phyloP scores from a whole-genome alignment of 1,140 invertebrate species.

The Elymnias hypermnestra region DNA sequence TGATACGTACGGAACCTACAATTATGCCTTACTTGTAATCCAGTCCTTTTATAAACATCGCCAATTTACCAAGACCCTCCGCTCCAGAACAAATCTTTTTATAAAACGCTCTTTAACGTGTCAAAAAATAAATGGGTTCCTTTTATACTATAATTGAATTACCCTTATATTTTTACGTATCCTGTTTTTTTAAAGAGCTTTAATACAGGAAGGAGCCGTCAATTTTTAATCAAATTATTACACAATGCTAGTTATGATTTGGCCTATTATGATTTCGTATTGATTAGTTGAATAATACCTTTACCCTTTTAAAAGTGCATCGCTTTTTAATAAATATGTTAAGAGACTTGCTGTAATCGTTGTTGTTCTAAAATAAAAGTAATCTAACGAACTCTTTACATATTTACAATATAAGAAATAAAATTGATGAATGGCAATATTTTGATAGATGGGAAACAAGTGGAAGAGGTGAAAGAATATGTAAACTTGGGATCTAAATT shows the following conservation, averaged over 20 bases:
- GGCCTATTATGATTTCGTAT: conserved; percentile 29
- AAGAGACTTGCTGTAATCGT: too few relatives aligned
- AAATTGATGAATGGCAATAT: too few relatives aligned
- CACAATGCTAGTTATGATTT: conserved; percentile 60
- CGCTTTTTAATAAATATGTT: too few relatives aligned
- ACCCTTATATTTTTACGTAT: conserved; percentile 50
- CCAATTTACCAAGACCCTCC: conserved; percentile 28
- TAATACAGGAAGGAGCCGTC: conserved; percentile 59
- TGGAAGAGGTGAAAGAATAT: too few relatives aligned
- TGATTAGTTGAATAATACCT: conserved; percentile 34
- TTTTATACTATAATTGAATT: conserved; percentile 53
- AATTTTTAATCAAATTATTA: conserved; percentile 71
- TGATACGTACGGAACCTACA: conserved; percentile 52
- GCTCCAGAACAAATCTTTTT: conserved; percentile 1
- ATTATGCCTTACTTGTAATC: conserved; percentile 37
- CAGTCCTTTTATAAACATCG: conserved; percentile 25
- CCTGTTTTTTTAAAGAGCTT: conserved; percentile 46
- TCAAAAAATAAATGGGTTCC: conserved; percentile 26
- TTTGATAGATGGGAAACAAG: too few relatives aligned
- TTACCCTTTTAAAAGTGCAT: too few relatives aligned
- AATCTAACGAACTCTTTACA: too few relatives aligned
- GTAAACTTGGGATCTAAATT: too few relatives aligned
- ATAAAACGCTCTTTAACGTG: conserved; percentile 8
- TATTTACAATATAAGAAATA: too few relatives aligned
- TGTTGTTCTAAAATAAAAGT: too few relatives aligned